Evolutionary conservation across 2,797 vertebrate species (phyloP).

Genomic region (Geotrypetes seraphini): DNA sequence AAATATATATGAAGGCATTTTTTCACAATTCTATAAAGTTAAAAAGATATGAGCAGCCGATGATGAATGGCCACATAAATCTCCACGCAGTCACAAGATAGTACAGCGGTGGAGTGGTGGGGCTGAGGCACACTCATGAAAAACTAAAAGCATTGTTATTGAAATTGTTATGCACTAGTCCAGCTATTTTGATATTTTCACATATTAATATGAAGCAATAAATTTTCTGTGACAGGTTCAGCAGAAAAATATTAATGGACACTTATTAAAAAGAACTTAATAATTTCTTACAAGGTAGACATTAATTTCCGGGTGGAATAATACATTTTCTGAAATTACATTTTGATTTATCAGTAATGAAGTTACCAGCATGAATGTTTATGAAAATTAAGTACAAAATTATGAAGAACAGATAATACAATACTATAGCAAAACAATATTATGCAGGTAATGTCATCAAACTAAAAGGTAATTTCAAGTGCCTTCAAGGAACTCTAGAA

Average conservation of each 20-base stretch:
- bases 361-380: conserved; percentile 17
- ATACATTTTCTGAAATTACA: conserved; percentile 27
- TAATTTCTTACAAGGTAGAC: conserved; percentile 21
- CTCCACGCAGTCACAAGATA: no score
- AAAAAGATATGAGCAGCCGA: no score
- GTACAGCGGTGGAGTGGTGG: no score
- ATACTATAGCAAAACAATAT: neutral
- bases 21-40: no score
- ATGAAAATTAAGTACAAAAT: conserved; percentile 23
- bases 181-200: no score
- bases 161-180: no score
- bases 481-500: no score
- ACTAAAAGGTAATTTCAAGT: no score
- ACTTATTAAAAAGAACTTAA: conserved; percentile 30
- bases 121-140: no score
- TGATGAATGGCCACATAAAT: no score
- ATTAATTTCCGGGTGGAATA: conserved; percentile 31
- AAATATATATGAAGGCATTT: no score
- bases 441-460: conserved; percentile 14
- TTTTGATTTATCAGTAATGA: conserved; percentile 12
- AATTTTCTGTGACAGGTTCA: conserved; percentile 18
- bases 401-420: conserved; percentile 15
- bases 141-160: no score
- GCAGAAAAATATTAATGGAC: conserved; percentile 17
- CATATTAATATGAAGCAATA: conserved; percentile 22